Conservation (phyloP, 2,888 invertebrate species). For the Bellardia bayeri region DNA sequence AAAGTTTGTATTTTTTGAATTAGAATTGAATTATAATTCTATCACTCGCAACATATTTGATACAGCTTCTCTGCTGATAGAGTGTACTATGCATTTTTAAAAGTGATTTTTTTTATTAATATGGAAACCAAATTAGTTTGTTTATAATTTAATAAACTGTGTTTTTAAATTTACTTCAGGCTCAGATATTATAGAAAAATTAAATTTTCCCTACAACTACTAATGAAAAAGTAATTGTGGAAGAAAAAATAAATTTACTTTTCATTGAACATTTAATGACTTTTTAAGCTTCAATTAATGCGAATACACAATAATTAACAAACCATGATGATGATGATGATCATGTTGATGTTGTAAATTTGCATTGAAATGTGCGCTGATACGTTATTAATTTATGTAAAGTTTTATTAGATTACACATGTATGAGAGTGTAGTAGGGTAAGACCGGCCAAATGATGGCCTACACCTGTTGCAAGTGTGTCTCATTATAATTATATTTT, state of each 20-base stretch:
- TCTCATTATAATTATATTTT: too few species aligned
- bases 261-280: slow-evolving; percentile 55
- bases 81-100: too few species aligned
- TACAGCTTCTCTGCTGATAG: too few species aligned
- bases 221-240: slow-evolving; percentile 17
- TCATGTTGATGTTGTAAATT: slow-evolving; percentile 28
- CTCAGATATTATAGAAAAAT: background rate
- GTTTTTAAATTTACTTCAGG: too few species aligned
- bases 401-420: slow-evolving; percentile 52
- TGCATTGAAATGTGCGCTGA: slow-evolving; percentile 32
- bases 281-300: slow-evolving; percentile 48
- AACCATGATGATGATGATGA: background rate
- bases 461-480: too few species aligned
- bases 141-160: too few species aligned
- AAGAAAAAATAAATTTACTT: slow-evolving; percentile 3
- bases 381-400: slow-evolving; percentile 51
- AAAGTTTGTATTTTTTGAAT: too few species aligned
- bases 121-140: too few species aligned
- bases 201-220: slow-evolving; percentile 18
- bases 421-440: background rate
- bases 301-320: background rate
- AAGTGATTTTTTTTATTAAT: too few species aligned
- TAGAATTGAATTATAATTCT: too few species aligned
- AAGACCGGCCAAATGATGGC: too few species aligned
- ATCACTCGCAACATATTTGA: too few species aligned